These are phyloP conservation scores for Aegotheles bennettii DNA, from an alignment of 2,113 vertebrate species.

Conservation along the genomic window DNA sequence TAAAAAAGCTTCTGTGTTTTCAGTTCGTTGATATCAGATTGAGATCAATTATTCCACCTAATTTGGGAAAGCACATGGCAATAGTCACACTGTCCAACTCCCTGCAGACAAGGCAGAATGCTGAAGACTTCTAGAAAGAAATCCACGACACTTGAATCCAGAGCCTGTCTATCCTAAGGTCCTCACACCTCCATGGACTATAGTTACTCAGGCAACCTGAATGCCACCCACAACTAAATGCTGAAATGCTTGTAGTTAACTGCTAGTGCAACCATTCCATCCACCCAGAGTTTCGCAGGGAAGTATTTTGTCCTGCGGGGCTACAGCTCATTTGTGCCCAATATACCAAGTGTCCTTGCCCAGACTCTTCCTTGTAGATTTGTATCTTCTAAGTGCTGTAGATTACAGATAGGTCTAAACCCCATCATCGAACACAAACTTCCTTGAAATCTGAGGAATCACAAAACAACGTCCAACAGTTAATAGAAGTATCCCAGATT, in stretches of 20 bases:
- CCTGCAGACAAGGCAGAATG: not conserved
- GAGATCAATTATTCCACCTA: not conserved
- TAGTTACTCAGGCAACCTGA: not conserved
- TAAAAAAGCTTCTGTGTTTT: not conserved
- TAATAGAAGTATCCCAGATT: not conserved
- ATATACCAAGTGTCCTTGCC: not conserved
- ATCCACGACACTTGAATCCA: not conserved
- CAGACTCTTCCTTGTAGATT: not conserved
- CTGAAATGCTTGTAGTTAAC: not conserved
- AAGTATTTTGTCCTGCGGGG: not conserved
- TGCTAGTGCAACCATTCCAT: not conserved
- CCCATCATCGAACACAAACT: not conserved
- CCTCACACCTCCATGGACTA: fast-evolving
- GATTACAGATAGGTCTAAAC: not conserved
- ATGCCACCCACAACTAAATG: not conserved
- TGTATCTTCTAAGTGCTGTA: not conserved
- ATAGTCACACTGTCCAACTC: not conserved
- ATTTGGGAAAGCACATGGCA: not conserved
- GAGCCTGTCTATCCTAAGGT: not conserved
- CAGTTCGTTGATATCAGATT: not conserved
- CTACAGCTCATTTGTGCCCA: not conserved
- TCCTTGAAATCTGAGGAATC: not conserved
- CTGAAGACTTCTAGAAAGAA: not conserved
- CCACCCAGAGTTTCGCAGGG: not conserved
- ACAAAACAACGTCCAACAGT: not conserved